A percentile compares a stretch with the other conserved stretches of the same genome.
Evolutionary conservation across 2,797 vertebrate species (phyloP).

Genomic region (Karalla daura): DNA sequence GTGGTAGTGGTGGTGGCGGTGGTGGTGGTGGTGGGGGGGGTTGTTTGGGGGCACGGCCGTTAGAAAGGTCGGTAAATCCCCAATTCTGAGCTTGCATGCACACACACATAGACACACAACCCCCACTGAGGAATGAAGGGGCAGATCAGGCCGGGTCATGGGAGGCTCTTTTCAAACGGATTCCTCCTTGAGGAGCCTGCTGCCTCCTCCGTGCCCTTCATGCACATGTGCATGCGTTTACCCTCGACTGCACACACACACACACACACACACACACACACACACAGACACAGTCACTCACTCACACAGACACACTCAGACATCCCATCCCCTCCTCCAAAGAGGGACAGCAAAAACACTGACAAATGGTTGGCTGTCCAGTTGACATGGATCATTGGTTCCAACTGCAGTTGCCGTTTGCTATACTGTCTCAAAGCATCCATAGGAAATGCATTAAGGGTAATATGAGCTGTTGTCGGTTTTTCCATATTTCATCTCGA

Average conservation of each 20-base stretch:
- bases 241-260: slow-evolving; percentile 16
- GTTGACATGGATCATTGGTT: slow-evolving; percentile 28
- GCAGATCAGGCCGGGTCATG: slow-evolving; percentile 72
- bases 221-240: slow-evolving; percentile 51
- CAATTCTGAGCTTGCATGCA: slow-evolving; percentile 19
- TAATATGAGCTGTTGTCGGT: background rate
- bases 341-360: slow-evolving; percentile 23
- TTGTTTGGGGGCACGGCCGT: slow-evolving; percentile 37
- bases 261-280: background rate
- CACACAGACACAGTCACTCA: slow-evolving; percentile 19
- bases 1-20: too few species aligned
- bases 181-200: slow-evolving; percentile 61
- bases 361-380: slow-evolving; percentile 24
- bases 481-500: background rate
- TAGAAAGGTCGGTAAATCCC: slow-evolving; percentile 60
- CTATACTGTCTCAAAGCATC: background rate
- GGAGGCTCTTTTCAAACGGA: slow-evolving; percentile 63
- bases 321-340: slow-evolving; percentile 24
- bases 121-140: slow-evolving; percentile 51
- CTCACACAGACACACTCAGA: background rate
- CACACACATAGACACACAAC: slow-evolving; percentile 2
- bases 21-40: too few species aligned
- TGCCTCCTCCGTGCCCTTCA: slow-evolving; percentile 66
- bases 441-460: background rate
- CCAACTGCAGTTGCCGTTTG: slow-evolving; percentile 4